Evolutionary conservation across 2,797 vertebrate genomes (phyloP), one percentile per base, ranked within the genome.

Genomic region (Peromyscus nudipes): DNA sequence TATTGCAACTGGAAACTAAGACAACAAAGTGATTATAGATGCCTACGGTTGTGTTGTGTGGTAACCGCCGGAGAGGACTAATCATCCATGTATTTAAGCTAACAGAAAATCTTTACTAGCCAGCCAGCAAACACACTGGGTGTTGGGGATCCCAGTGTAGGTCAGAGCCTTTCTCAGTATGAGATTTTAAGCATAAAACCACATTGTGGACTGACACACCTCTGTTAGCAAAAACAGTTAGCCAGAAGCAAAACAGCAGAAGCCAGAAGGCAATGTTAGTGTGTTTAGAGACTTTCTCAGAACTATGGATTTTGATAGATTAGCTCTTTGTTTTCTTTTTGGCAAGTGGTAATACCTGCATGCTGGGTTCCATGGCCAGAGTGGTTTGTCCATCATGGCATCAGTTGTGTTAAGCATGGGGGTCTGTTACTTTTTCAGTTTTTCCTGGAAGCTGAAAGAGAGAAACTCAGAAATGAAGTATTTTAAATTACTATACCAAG

Each of bases 161-260:
- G 6, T 7, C 6, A 49, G 43, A 49, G 8, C 19, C 19, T n/a
- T 46, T 85, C 43, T 25, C 43, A n/a, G 17, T 13, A 1, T n/a
- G 19, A 67, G 34, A 67, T 67, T 85, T 49, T 52, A 85, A 67
- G 31, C 31, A 25, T 65, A 67, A 52, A 52, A 67, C 34, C 21
- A 9, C 83, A 67, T 25, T 0, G 1, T 25, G 11, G 43, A 16
- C n/a, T 85, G 21, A n/a, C 0, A 67, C 6, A n/a, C 1, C 6
- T 67, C 62, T 67, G 12, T 14, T 25, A 25, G 1, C 29, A 85
- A 67, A 11, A 69, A 9, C 12, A 52, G 43, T 49, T 52, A 52
- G 49, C 49, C 43, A 52, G 19, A 85, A n/a, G 64, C 43, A 67
- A 21, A 49, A 69, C 12, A n/a, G 12, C 13, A 14, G 17, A n/a